Evolutionary conservation across 1,140 invertebrate species (phyloP).

Genomic region (Ylistrum balloti): DNA sequence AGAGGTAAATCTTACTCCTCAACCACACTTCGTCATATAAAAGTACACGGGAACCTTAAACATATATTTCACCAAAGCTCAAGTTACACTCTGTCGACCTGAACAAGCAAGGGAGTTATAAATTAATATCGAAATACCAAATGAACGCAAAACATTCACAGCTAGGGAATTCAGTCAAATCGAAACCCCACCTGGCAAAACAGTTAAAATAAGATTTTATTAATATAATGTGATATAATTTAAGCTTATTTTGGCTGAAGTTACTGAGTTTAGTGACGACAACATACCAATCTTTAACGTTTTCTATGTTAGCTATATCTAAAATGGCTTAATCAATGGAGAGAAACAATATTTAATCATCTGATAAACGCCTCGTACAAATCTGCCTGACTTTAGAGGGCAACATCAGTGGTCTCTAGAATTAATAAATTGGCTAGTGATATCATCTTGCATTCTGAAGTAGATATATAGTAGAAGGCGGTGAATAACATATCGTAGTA

Average conservation of each 20-base stretch:
- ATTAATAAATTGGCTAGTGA: constrained; percentile 28
- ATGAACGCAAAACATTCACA: neutral
- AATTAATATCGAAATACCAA: neutral
- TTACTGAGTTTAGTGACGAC: constrained; percentile 6
- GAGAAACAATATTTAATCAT: neutral
- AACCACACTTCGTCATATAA: neutral
- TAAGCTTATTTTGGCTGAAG: constrained; percentile 27
- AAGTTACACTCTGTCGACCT: neutral
- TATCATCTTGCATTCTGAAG: constrained; percentile 28
- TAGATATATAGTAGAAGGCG: neutral
- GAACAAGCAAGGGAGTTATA: neutral
- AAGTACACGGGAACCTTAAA: neutral
- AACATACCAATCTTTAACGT: neutral
- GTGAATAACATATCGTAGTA: neutral
- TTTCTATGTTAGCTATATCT: neutral
- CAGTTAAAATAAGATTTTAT: neutral
- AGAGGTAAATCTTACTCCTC: neutral
- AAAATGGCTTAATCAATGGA: constrained; percentile 1
- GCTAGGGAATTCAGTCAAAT: neutral
- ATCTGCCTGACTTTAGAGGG: constrained; percentile 3
- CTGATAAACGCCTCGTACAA: constrained; percentile 9
- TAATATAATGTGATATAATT: neutral
- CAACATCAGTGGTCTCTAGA: neutral
- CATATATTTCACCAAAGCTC: neutral
- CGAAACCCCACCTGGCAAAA: neutral